Evolutionary conservation across 2,113 vertebrate genomes (phyloP).

Genomic region (Coreoperca whiteheadi): DNA sequence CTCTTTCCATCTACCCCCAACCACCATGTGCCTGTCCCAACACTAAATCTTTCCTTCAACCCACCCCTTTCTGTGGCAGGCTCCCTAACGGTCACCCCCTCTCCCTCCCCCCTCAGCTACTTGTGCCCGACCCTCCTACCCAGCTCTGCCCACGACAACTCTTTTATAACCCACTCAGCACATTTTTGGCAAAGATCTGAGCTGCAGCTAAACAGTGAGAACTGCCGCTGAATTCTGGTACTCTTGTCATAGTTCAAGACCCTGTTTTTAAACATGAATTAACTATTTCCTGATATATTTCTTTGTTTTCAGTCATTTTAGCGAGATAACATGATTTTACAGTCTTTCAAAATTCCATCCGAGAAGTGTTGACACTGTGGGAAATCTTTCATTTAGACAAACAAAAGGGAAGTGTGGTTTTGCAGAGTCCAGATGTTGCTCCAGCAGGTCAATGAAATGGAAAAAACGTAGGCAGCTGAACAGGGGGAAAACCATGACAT

Average conservation of each 20-base stretch:
- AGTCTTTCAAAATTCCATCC: slow-evolving; percentile 3
- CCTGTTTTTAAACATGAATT: slow-evolving; percentile 15
- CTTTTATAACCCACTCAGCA: slow-evolving; percentile 68
- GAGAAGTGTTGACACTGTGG: slow-evolving; percentile 26
- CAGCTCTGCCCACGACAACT: slow-evolving; percentile 73
- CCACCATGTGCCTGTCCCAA: slow-evolving; percentile 64
- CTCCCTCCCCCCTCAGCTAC: slow-evolving; percentile 44
- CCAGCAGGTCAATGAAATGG: slow-evolving; percentile 53
- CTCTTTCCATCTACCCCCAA: slow-evolving; percentile 69
- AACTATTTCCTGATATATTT: background rate
- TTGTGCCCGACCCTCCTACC: slow-evolving; percentile 66
- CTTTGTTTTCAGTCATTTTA: slow-evolving; percentile 10
- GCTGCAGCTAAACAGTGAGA: slow-evolving; percentile 26
- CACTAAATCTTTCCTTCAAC: slow-evolving; percentile 74
- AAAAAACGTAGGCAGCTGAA: slow-evolving; percentile 66
- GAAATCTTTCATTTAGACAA: slow-evolving; percentile 56
- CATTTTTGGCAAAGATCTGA: slow-evolving; percentile 68
- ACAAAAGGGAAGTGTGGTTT: slow-evolving; percentile 34
- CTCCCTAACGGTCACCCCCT: slow-evolving; percentile 45
- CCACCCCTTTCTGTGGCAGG: slow-evolving; percentile 72
- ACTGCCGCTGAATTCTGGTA: slow-evolving; percentile 34
- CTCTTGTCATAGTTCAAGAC: slow-evolving; percentile 21
- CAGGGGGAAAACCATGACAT: slow-evolving; percentile 79
- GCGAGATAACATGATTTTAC: slow-evolving; percentile 19
- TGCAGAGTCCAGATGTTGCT: slow-evolving; percentile 71